Conservation (phyloP, 2,888 invertebrate species). For the Latheticus oryzae region DNA sequence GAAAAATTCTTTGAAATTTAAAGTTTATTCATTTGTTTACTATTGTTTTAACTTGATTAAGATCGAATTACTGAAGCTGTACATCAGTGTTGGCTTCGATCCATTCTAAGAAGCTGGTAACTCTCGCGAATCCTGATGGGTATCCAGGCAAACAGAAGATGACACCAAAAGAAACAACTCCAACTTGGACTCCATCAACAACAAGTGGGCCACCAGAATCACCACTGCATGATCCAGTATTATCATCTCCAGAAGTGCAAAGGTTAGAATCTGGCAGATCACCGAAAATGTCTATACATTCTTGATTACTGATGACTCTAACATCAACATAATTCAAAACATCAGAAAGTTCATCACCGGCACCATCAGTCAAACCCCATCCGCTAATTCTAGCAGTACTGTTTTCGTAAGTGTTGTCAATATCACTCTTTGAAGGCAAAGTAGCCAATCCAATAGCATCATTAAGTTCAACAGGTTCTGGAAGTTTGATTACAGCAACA, state of each 20-base stretch:
- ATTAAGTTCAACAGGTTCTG: conserved; percentile 46
- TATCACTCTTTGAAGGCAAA: conserved; percentile 47
- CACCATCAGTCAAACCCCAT: conserved; percentile 45
- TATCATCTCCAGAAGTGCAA: conserved; percentile 39
- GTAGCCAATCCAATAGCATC: conserved; percentile 56
- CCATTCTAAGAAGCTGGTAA: conserved; percentile 42
- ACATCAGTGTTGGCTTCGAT: conserved; percentile 30
- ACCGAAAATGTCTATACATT: conserved; percentile 33
- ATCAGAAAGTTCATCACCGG: conserved; percentile 21
- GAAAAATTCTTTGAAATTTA: no score
- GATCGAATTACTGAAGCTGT: no score
- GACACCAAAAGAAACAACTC: conserved; percentile 43
- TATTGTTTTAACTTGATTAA: no score
- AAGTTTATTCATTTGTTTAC: no score
- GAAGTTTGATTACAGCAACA: conserved; percentile 55
- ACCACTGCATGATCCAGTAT: conserved; percentile 41
- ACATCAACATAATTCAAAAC: conserved; percentile 40
- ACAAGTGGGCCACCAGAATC: conserved; percentile 47
- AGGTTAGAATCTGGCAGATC: conserved; percentile 28
- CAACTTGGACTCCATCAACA: conserved; percentile 37
- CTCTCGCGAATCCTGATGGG: conserved; percentile 41
- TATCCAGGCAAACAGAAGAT: conserved; percentile 35
- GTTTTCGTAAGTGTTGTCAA: conserved; percentile 19
- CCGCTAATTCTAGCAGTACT: conserved; percentile 43
- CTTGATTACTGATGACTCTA: conserved; percentile 39